Evolutionary conservation across 1,140 invertebrate species (phyloP), one percentile per base, ranked within the genome.

Genomic region (Drosophila repleta): DNA sequence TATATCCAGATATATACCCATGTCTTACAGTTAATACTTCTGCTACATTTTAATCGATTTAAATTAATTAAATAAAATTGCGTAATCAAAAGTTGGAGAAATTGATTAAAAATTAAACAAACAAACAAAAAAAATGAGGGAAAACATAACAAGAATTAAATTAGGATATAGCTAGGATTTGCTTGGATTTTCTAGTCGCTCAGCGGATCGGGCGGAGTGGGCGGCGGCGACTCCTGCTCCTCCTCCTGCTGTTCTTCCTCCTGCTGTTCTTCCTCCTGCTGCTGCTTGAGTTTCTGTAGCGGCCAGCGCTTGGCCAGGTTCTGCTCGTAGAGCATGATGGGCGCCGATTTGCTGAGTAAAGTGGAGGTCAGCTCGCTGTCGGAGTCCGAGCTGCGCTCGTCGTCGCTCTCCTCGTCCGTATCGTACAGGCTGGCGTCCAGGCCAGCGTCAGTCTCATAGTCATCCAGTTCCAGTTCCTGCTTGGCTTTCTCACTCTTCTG

Each of bases 311-410:
- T 71, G 45, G 35, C 68, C 15, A 71, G 29, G 24, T 71, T 65
- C 62, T 71, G 49, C 29, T 71, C 68, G 8, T 71, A 71, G 29
- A 13, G 53, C 62, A 58, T 58, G 1, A 71, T 71, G 0, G 68
- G 68, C 11, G 26, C 62, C 13, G 52, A 71, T 52, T 58, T 71
- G 17, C 49, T 39, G 11, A 32, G 46, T 21, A 71, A 15, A 8
- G 13, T n/a, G 10, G 52, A 66, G 4, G 41, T 53, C 24, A 45
- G 15, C 5, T 24, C 60, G 39, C 29, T 69, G n/a, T 65, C 79
- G 26, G 80, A 69, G 49, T 84, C 76, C 17, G 81, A 85, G 13
- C n/a, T n/a, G n/a, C 67, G 78, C 63, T 87, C 82, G 29, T 85
- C 81, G n/a, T 87, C 81, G 57, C 77, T 87, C 17, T 71, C 72